Percentiles rank a stretch among this genome's conserved stretches.
Conservation (phyloP, 2,797 vertebrate species). For the Artibeus lituratus region DNA sequence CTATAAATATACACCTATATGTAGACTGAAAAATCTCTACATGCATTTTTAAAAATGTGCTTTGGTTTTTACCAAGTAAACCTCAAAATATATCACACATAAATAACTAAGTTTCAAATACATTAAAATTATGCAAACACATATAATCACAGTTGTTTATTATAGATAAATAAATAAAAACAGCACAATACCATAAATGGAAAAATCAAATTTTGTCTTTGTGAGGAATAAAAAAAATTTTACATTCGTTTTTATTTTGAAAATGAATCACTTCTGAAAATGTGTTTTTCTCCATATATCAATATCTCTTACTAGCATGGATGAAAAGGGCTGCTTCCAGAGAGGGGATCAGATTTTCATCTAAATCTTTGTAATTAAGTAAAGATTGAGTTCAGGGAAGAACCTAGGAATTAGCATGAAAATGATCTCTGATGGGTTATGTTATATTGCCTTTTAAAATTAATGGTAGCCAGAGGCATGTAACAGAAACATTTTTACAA, state of each 20-base stretch:
- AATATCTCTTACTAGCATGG: neutral
- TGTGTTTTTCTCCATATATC: neutral
- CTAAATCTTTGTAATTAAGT: conserved; percentile 25
- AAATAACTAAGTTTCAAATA: conserved; percentile 18
- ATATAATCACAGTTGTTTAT: neutral
- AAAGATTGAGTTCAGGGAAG: neutral
- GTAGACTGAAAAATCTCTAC: neutral
- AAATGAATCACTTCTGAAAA: neutral
- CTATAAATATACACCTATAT: neutral
- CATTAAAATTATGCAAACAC: neutral
- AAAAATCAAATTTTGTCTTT: neutral
- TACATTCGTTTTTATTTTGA: neutral
- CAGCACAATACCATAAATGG: neutral
- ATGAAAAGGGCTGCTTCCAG: neutral
- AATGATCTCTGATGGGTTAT: conserved; percentile 21
- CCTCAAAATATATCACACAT: neutral
- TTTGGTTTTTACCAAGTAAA: conserved; percentile 30
- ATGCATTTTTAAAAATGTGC: neutral
- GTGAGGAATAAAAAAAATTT: neutral
- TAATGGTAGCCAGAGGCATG: neutral
- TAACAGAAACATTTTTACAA: conserved; percentile 1
- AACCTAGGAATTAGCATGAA: neutral
- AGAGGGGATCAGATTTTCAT: neutral
- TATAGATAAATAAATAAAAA: neutral
- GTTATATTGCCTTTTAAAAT: conserved; percentile 31